phyloP scores from a whole-genome alignment of 2,113 vertebrate species.

The Chroicocephalus ridibundus region DNA sequence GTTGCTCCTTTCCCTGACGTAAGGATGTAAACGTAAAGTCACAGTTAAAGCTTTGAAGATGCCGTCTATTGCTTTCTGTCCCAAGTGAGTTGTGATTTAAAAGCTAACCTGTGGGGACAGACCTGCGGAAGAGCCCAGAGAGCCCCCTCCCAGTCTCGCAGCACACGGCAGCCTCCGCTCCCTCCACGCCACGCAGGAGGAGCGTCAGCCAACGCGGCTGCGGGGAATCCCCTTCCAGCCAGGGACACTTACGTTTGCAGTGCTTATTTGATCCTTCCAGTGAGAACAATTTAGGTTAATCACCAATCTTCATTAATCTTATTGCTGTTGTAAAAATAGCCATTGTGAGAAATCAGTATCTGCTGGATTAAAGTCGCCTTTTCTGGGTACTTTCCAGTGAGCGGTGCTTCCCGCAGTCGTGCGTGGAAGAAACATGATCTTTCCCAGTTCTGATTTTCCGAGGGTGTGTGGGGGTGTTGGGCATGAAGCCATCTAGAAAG shows the following conservation, averaged over 20 bases:
- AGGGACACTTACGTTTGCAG: neutral
- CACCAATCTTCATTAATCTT: neutral
- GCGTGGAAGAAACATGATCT: neutral
- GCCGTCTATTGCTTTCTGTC: neutral
- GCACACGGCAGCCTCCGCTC: neutral
- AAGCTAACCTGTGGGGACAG: neutral
- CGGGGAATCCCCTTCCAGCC: neutral
- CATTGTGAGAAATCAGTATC: neutral
- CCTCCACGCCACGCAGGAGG: neutral
- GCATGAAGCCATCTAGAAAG: neutral
- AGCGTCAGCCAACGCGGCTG: neutral
- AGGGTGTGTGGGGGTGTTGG: neutral
- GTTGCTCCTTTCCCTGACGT: neutral
- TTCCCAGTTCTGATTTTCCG: neutral
- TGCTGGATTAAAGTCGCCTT: neutral
- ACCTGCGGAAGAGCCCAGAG: neutral
- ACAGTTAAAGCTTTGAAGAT: neutral
- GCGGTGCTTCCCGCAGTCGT: neutral
- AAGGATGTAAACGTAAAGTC: fast-evolving
- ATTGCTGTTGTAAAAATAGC: neutral
- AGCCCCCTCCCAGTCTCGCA: fast-evolving
- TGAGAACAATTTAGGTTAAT: neutral
- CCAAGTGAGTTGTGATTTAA: neutral
- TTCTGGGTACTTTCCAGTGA: neutral
- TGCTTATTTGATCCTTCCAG: neutral